Evolutionary conservation across 2,888 invertebrate genomes (phyloP).

Genomic region (Scaptomyza parva): DNA sequence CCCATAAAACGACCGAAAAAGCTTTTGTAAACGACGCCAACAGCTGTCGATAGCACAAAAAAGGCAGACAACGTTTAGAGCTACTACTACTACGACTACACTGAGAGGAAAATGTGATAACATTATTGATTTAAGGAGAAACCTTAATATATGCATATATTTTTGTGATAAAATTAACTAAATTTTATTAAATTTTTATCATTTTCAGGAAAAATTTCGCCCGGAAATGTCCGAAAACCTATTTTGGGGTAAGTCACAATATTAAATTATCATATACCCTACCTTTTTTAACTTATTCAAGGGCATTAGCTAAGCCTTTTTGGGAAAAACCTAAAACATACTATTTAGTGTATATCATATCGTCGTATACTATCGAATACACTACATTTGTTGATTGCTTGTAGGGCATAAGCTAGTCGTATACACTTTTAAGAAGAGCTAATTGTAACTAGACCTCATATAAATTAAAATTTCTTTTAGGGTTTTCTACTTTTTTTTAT

Average conservation of each 20-base stretch:
- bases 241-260: background rate
- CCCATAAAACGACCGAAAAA: constrained; percentile 80
- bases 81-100: no score
- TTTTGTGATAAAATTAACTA: background rate
- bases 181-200: background rate
- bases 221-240: no score
- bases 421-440: background rate
- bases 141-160: no score
- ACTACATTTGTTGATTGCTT: background rate
- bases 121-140: no score
- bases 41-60: constrained; percentile 76
- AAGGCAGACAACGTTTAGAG: constrained; percentile 69
- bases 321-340: no score
- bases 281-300: no score
- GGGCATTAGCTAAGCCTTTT: no score
- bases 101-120: background rate
- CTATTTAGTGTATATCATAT: no score
- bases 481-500: background rate
- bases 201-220: background rate
- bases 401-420: background rate
- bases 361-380: no score
- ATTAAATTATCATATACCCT: no score
- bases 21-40: constrained; percentile 81
- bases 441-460: background rate
- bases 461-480: background rate